phyloP scores from a whole-genome alignment of 1,140 invertebrate species.

The Hermetia illucens region DNA sequence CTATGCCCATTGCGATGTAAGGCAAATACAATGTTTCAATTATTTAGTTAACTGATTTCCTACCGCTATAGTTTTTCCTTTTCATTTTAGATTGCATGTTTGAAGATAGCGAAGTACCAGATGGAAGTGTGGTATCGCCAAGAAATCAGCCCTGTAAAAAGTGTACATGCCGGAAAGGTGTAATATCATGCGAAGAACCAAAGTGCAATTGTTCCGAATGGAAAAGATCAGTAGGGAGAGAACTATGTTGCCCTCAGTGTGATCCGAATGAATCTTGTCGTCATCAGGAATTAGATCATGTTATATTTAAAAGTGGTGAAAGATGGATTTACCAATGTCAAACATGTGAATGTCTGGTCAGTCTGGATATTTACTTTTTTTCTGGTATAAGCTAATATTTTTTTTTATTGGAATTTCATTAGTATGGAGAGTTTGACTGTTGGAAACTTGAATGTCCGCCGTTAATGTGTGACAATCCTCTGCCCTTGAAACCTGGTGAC shows the following conservation, averaged over 20 bases:
- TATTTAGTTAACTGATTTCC: too few species aligned
- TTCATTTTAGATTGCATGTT: conserved; percentile 37
- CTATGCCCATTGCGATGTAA: too few species aligned
- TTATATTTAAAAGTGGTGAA: conserved; percentile 63
- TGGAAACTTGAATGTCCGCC: conserved; percentile 74
- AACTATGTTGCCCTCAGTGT: conserved; percentile 63
- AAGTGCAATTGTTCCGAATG: conserved; percentile 41
- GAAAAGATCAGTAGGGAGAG: neutral
- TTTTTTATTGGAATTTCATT: conserved; percentile 15
- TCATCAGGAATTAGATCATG: conserved; percentile 62
- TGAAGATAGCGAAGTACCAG: conserved; percentile 39
- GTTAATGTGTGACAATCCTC: conserved; percentile 47
- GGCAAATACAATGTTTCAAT: too few species aligned
- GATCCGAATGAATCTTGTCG: conserved; percentile 51
- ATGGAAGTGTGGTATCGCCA: conserved; percentile 12
- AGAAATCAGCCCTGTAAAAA: conserved; percentile 38
- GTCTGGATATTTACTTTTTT: conserved; percentile 12
- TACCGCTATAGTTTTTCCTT: too few species aligned
- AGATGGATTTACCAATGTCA: conserved; percentile 81
- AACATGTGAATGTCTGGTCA: conserved; percentile 76
- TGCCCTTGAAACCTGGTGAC: conserved; percentile 44
- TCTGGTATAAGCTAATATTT: neutral
- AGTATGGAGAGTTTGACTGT: conserved; percentile 79
- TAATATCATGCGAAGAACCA: conserved; percentile 43
- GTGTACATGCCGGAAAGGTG: conserved; percentile 46